Evolutionary conservation across 2,797 vertebrate species (phyloP).

Genomic region (Chrosomus eos): DNA sequence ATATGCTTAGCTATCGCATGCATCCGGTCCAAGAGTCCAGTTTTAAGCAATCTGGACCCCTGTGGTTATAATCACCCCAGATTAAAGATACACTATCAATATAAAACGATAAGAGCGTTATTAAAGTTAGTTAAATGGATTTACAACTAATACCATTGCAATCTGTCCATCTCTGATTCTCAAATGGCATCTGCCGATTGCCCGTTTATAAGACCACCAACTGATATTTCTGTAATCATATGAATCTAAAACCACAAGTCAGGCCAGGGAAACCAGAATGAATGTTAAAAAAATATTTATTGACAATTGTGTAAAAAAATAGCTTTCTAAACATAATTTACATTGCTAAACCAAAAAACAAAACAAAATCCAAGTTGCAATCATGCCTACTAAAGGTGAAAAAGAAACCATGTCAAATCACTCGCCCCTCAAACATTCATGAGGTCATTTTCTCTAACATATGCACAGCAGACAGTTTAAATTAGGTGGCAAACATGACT

Average conservation of each 20-base stretch:
- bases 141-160: constrained; percentile 50
- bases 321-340: constrained; percentile 79
- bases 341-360: constrained; percentile 74
- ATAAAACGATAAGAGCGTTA: constrained; percentile 62
- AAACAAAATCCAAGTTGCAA: constrained; percentile 69
- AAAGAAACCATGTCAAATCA: constrained; percentile 39
- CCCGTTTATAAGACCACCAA: constrained; percentile 6
- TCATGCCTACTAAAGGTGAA: constrained; percentile 68
- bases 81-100: constrained; percentile 56
- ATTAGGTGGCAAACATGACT: constrained; percentile 30
- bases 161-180: constrained; percentile 40
- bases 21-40: constrained; percentile 21
- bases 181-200: constrained; percentile 50
- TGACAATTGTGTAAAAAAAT: constrained; percentile 84
- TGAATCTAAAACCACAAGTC: neutral
- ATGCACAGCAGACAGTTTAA: constrained; percentile 64
- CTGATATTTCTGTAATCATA: neutral
- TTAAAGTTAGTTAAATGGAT: constrained; percentile 59
- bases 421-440: constrained; percentile 41
- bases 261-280: constrained; percentile 47
- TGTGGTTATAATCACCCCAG: constrained; percentile 41
- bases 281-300: constrained; percentile 82
- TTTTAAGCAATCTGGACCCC: constrained; percentile 29
- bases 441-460: constrained; percentile 60
- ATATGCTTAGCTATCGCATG: neutral